Conservation (phyloP, 2,888 invertebrate genomes). For the Hermodice carunculata region DNA sequence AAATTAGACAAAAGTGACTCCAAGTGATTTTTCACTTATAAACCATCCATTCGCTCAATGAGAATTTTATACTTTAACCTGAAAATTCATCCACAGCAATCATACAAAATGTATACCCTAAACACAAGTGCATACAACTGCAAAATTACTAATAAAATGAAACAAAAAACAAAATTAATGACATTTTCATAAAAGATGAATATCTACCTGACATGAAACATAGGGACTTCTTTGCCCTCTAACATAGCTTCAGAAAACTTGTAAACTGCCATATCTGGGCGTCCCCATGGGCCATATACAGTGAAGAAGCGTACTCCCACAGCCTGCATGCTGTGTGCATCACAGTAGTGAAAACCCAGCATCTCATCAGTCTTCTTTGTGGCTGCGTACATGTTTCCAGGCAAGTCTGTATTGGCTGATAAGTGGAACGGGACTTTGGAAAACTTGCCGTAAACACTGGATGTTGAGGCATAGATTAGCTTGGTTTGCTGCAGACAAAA, state of each 20-base stretch:
- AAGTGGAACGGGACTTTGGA: constrained; percentile 32
- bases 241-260: constrained; percentile 36
- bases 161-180: too few species aligned
- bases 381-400: constrained; percentile 45
- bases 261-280: constrained; percentile 46
- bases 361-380: constrained; percentile 42
- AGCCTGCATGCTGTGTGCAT: constrained; percentile 17
- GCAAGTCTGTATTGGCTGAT: constrained; percentile 25
- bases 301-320: constrained; percentile 44
- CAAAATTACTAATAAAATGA: not conserved
- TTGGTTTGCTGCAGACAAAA: constrained; percentile 24
- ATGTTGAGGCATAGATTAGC: constrained; percentile 43
- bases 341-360: constrained; percentile 36
- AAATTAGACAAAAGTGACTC: too few species aligned
- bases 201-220: constrained; percentile 31
- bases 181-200: too few species aligned
- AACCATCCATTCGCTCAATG: not conserved
- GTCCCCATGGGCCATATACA: constrained; percentile 48
- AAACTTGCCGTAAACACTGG: constrained; percentile 44
- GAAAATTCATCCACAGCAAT: not conserved
- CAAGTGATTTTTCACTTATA: too few species aligned
- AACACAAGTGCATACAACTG: not conserved
- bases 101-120: not conserved
- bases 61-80: not conserved
- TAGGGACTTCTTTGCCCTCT: constrained; percentile 26